Percentiles rank a stretch among this genome's conserved stretches.
Conservation (phyloP, 2,797 vertebrate species). For the Gobionotothen gibberifrons region DNA sequence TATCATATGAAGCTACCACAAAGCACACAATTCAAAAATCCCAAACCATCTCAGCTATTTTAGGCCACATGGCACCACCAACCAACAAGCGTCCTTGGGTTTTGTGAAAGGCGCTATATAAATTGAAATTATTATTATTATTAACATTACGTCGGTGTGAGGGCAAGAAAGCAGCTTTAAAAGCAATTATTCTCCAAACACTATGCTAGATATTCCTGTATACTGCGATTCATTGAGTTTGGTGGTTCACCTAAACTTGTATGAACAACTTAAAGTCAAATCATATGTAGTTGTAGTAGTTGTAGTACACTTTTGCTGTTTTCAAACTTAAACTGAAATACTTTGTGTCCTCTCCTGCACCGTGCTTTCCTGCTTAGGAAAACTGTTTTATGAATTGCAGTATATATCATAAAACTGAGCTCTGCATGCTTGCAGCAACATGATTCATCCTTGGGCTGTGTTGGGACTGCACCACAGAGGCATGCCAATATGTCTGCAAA, state of each 20-base stretch:
- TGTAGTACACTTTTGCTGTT: conserved; percentile 37
- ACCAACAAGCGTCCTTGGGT: no score
- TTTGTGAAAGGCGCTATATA: no score
- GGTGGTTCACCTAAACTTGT: conserved; percentile 10
- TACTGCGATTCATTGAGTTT: not conserved
- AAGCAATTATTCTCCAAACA: conserved; percentile 15
- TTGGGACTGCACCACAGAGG: conserved; percentile 77
- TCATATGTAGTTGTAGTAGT: no score
- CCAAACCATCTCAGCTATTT: conserved; percentile 11
- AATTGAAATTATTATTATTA: no score
- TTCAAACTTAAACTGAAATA: conserved; percentile 60
- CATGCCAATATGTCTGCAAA: conserved; percentile 87
- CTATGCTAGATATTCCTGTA: not conserved
- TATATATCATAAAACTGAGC: conserved; percentile 83
- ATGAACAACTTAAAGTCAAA: conserved; percentile 3
- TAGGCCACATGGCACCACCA: conserved; percentile 23
- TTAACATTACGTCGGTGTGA: conserved; percentile 11
- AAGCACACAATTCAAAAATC: conserved; percentile 11
- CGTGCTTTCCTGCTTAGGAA: conserved; percentile 59
- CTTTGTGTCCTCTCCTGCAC: conserved; percentile 47
- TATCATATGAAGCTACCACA: conserved; percentile 15
- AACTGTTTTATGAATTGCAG: conserved; percentile 84
- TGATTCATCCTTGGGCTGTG: conserved; percentile 83
- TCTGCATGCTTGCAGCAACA: conserved; percentile 80
- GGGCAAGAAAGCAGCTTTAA: not conserved